These are phyloP conservation scores for Coptodon rendalli DNA, from an alignment of 2,113 vertebrate genomes.

Conservation along the genomic window DNA sequence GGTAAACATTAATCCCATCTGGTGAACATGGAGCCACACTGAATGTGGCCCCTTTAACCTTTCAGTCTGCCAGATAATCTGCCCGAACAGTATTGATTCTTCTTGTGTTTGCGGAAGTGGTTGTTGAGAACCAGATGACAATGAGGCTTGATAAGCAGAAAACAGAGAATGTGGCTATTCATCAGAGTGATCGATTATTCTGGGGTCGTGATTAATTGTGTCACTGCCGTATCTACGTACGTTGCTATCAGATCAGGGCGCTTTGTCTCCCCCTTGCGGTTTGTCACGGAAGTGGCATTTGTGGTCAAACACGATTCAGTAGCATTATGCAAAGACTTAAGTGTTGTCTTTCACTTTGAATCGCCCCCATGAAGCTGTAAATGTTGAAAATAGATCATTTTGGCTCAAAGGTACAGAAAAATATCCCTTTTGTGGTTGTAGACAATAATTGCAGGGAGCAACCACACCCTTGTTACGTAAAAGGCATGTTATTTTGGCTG, in stretches of 20 bases:
- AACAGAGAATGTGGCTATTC: not conserved
- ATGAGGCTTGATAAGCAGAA: not conserved
- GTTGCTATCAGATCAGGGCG: not conserved
- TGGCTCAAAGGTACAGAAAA: conserved; percentile 14
- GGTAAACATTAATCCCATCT: not conserved
- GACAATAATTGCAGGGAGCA: conserved; percentile 37
- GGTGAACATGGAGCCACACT: not conserved
- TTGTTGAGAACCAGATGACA: not conserved
- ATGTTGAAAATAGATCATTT: conserved; percentile 37
- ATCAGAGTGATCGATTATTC: not conserved
- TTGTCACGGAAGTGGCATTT: not conserved
- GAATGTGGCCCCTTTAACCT: not conserved
- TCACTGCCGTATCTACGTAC: not conserved
- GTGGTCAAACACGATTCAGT: not conserved
- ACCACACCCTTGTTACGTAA: conserved; percentile 52
- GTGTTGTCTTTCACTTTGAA: not conserved
- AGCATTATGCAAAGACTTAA: not conserved
- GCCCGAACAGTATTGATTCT: not conserved
- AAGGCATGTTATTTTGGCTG: conserved; percentile 42
- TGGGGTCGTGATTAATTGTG: not conserved
- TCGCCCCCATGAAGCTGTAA: not conserved
- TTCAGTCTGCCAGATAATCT: not conserved
- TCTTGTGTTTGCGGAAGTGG: not conserved
- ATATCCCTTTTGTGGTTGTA: conserved; percentile 19
- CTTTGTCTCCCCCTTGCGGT: conserved; percentile 55